phyloP scores from a whole-genome alignment of 2,113 vertebrate genomes.

The Tympanuchus pallidicinctus region DNA sequence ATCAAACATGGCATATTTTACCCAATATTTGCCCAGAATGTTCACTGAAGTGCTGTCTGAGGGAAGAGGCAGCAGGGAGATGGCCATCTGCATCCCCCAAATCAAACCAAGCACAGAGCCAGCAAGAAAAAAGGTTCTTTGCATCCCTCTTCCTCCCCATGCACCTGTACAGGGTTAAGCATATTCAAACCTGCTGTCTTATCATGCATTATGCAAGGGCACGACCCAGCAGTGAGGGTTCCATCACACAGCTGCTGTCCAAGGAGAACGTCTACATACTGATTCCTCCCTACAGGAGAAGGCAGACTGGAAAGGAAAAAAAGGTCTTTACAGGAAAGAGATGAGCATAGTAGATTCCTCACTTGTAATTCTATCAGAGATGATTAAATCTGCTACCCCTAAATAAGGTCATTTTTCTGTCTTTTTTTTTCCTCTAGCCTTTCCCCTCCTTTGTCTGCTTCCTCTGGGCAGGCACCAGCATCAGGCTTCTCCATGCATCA shows the following conservation, averaged over 20 bases:
- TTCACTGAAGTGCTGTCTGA: not conserved
- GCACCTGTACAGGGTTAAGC: slow-evolving; percentile 4
- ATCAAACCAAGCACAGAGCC: not conserved
- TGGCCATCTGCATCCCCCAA: not conserved
- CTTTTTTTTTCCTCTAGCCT: not conserved
- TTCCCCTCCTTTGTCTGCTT: not conserved
- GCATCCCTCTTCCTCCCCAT: not conserved
- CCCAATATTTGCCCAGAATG: not conserved
- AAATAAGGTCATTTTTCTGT: not conserved
- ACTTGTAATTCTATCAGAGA: not conserved
- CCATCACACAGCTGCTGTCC: not conserved
- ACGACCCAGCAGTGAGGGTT: not conserved
- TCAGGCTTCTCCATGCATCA: not conserved
- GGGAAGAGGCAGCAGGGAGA: not conserved
- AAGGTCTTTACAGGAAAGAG: not conserved
- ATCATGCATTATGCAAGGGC: not conserved
- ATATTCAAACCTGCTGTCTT: not conserved
- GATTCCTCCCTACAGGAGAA: not conserved
- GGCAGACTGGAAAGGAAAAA: not conserved
- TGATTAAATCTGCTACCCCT: slow-evolving; percentile 21
- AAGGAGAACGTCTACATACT: not conserved
- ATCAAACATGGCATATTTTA: not conserved
- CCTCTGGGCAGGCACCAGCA: not conserved
- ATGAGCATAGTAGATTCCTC: not conserved
- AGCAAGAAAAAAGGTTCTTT: not conserved